Evolutionary conservation across 2,888 invertebrate species (phyloP), one percentile per base, ranked within the genome.

Genomic region (Dryocosmus kuriphilus): DNA sequence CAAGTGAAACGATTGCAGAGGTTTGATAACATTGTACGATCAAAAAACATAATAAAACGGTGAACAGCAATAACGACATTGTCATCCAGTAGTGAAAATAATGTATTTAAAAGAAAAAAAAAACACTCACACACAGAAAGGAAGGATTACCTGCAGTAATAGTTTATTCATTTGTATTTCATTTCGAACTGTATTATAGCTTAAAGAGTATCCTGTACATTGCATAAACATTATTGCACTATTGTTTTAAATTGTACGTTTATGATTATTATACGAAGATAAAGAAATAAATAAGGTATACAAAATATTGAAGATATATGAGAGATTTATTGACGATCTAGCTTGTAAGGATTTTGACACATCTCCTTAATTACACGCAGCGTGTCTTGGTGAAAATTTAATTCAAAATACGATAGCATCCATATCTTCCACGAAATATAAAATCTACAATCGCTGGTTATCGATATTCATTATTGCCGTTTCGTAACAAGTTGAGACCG

Each of bases 181-280:
- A 88, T 90, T 90, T 90, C 83, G 81, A 90, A 91, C 85, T 91
- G 91, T 91, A 91, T 88, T 86, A 91, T 90, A 91, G 89, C 90
- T 88, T 89, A 87, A 90, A 91, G 88, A 90, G 85, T 90, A 91
- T 90, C 88, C 90, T 91, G 91, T 91, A 91, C 90, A 91, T 91
- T 91, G 89, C 90, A 90, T 90, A 89, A 89, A 89, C 85, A 89
- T 88, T 88, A 87, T 84, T 90, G 88, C 91, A 90, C 90, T 90
- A 89, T 91, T 90, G 89, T 91, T 91, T 90, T 88, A 87, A 90
- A 90, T 88, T 90, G 89, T 91, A 91, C 90, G 90, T 90, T 91
- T 89, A 90, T 88, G 86, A 90, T 90, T 89, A 90, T 90, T 88
- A 89, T 89, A 89, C 87, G 88, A 90, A 84, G 81, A 88, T 89